Base-by-base conservation (phyloP, 35 echinoderm and acorn worm species). In the Apostichopus japonicus region DNA sequence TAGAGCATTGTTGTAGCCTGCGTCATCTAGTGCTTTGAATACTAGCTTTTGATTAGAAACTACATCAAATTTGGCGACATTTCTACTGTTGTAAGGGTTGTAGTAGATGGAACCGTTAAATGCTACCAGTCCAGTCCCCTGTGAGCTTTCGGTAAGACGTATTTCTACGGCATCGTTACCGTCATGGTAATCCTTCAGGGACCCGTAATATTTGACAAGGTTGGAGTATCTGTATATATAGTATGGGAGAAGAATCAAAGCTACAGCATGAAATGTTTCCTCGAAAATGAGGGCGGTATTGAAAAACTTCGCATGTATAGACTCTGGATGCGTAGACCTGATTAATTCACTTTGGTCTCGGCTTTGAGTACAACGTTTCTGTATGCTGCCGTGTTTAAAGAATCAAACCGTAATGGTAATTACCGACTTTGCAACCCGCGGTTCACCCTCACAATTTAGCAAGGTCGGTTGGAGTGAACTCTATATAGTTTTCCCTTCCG, bases 81-180 rank as follows among this genome's bases (percentile, higher is more conserved):
- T 67, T 56, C 86, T 79, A 8, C 77, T 80, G 24, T 92, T 87
- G 25, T 90, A 89, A 52, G 53, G 9, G 55, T 92, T 87, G 56
- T 88, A 95, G 76, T 95, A 95, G 75, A 95, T 16, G 54, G 94
- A 95, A 2, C 91, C 91, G 65, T 95, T 95, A 86, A 90, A 95
- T 1, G 73, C 86, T 10, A 93, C 63, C 14, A 93, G 77, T 5
- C 94, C 94, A 17, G 92, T 71, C 19, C 94, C 94, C 24, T 91
- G 55, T n/a, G 84, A 51, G 62, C 83, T 52, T 27, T 83, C 57
- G 1, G 93, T 76, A 6, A 94, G 53, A 15, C 15, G 44, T 8
- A 80, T 59, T 3, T 21, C 19, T 52, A 13, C 19, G 67, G 25
- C 71, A 13, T 67, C 23, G 11, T 59, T 61, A n/a, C 56, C 70